A percentile compares a stretch with the other conserved stretches of the same genome.
Evolutionary conservation across 2,113 vertebrate genomes (phyloP).

Genomic region (Ictalurus punctatus): DNA sequence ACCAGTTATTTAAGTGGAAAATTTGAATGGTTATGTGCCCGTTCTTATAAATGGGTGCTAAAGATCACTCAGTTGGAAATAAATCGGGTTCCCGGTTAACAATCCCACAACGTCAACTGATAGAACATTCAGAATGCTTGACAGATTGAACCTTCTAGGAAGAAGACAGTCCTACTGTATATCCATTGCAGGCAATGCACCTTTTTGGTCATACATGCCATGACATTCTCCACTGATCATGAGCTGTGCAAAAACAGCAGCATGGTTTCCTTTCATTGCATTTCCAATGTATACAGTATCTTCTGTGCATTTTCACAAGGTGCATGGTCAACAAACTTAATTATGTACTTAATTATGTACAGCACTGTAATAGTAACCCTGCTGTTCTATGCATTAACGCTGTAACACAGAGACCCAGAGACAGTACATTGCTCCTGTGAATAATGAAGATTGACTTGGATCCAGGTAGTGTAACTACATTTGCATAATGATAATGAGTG

Average conservation of each 20-base stretch:
- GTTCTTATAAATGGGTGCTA: neutral
- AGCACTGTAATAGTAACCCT: neutral
- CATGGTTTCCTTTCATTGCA: conserved; percentile 59
- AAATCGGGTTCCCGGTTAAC: neutral
- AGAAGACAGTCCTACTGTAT: neutral
- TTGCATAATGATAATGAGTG: neutral
- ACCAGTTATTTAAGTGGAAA: neutral
- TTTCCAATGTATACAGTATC: conserved; percentile 66
- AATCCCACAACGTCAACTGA: neutral
- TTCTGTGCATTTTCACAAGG: conserved; percentile 63
- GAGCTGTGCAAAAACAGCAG: conserved; percentile 68
- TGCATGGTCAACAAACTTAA: conserved; percentile 63
- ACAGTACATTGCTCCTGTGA: neutral
- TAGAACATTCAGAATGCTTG: too few species aligned
- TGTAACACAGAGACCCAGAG: too few species aligned
- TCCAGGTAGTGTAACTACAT: neutral
- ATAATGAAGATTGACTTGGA: neutral
- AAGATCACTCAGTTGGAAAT: neutral
- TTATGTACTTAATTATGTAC: conserved; percentile 22
- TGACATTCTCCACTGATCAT: conserved; percentile 62
- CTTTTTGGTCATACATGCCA: conserved; percentile 52
- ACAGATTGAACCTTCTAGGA: neutral
- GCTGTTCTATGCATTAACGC: neutral
- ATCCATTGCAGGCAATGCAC: neutral
- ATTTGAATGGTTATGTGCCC: neutral